Percentiles rank a stretch among this genome's conserved stretches.
Conservation (phyloP, 2,797 vertebrate species). For the Telmatherina bonti region DNA sequence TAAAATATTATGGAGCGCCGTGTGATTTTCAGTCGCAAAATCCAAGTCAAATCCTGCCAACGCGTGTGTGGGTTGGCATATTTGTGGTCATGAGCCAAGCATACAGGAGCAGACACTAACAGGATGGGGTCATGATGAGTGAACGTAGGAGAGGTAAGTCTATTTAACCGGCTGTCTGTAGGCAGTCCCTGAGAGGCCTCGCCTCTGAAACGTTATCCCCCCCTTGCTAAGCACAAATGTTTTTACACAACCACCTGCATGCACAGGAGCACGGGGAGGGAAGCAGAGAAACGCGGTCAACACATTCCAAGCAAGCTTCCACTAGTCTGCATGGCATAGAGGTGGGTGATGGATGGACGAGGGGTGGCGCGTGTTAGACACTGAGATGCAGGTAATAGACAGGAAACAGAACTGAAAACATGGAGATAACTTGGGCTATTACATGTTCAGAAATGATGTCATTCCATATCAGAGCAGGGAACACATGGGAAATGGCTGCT, state of each 20-base stretch:
- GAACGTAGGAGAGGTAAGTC: conserved; percentile 9
- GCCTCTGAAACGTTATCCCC: conserved; percentile 22
- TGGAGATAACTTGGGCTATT: neutral
- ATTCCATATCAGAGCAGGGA: neutral
- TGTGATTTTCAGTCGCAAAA: conserved; percentile 21
- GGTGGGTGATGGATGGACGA: conserved; percentile 25
- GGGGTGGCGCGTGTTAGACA: conserved; percentile 34
- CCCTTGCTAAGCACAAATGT: conserved; percentile 47
- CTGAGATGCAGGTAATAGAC: conserved; percentile 30
- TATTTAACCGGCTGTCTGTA: conserved; percentile 21
- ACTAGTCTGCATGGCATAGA: conserved; percentile 54
- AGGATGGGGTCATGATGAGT: conserved; percentile 34
- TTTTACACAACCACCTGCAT: conserved; percentile 54
- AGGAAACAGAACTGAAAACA: conserved; percentile 2
- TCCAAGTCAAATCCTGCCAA: conserved; percentile 31
- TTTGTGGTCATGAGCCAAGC: conserved; percentile 37
- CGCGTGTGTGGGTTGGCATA: conserved; percentile 30
- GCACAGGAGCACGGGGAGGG: conserved; percentile 23
- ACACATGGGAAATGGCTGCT: neutral
- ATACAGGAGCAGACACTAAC: conserved; percentile 34
- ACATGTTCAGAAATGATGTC: neutral
- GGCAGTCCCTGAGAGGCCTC: conserved; percentile 34
- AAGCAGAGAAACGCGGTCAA: conserved; percentile 1
- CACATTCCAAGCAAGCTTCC: conserved; percentile 68
- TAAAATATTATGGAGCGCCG: conserved; percentile 2